These are phyloP conservation scores for Peromyscus nudipes DNA, from an alignment of 2,797 vertebrate species.

Conservation along the genomic window DNA sequence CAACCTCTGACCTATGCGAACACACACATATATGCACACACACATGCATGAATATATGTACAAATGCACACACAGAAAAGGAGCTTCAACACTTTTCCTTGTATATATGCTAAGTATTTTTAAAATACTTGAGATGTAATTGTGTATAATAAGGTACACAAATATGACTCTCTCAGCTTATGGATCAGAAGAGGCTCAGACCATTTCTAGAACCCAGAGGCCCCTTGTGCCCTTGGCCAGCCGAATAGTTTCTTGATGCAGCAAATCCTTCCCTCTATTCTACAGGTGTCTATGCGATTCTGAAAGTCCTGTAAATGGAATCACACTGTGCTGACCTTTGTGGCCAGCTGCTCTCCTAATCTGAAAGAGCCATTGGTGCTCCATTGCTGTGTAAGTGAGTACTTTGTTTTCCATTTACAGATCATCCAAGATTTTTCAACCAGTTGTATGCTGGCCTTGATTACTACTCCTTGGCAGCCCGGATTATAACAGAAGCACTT, in stretches of 20 bases:
- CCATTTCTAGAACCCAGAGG: not conserved
- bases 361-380: not conserved
- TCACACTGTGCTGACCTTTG: not conserved
- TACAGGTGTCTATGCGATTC: not conserved
- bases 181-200: not conserved
- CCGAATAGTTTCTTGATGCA: not conserved
- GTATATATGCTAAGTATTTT: not conserved
- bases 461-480: slow-evolving; percentile 92
- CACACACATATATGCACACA: not conserved
- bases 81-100: not conserved
- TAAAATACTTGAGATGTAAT: not conserved
- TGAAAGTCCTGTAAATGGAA: not conserved
- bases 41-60: not conserved
- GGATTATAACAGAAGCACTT: slow-evolving; percentile 92
- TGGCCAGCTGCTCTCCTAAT: not conserved
- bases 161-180: not conserved
- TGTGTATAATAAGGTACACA: not conserved
- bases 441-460: slow-evolving; percentile 93
- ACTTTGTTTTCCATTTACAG: slow-evolving; percentile 85
- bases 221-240: not conserved
- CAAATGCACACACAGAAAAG: not conserved
- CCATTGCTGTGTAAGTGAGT: slow-evolving; percentile 44
- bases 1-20: not conserved
- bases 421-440: slow-evolving; percentile 94
- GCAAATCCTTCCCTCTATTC: not conserved